Conservation (phyloP, 1,140 invertebrate genomes). For the Melipona quadrifasciata region DNA sequence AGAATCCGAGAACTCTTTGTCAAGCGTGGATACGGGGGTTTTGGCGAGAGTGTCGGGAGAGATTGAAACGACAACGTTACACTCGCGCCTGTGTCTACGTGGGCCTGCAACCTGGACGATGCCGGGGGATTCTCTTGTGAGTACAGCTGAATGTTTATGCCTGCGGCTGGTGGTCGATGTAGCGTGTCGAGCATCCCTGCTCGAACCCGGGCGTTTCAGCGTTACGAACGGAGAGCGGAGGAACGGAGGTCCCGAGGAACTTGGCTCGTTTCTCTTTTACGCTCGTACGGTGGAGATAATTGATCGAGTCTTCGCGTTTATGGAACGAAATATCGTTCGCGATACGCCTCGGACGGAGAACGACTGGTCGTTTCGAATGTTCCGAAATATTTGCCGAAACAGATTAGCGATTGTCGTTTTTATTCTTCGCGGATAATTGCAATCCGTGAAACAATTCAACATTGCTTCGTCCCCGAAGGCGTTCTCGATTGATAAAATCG, state of each 20-base stretch:
- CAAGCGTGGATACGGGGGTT: not conserved
- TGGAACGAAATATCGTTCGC: too few species aligned
- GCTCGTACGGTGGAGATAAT: not conserved
- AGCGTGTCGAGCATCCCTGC: slow-evolving; percentile 39
- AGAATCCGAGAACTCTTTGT: not conserved
- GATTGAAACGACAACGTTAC: not conserved
- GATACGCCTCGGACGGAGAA: too few species aligned
- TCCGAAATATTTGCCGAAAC: too few species aligned
- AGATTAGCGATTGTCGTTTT: too few species aligned
- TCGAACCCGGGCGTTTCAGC: not conserved
- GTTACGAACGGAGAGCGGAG: slow-evolving; percentile 3
- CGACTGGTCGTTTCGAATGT: too few species aligned
- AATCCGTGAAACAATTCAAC: too few species aligned
- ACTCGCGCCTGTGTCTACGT: not conserved
- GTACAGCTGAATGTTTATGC: slow-evolving; percentile 59
- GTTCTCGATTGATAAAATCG: too few species aligned
- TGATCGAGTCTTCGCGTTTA: too few species aligned
- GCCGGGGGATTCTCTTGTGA: slow-evolving; percentile 44
- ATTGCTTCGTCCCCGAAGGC: too few species aligned
- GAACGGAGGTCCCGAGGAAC: slow-evolving; percentile 2
- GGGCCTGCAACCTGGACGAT: not conserved
- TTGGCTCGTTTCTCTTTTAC: not conserved
- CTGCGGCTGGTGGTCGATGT: slow-evolving; percentile 37
- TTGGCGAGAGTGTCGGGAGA: not conserved
- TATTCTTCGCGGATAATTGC: too few species aligned